A percentile compares a stretch with the other conserved stretches of the same genome.
Conservation (phyloP, 2,888 invertebrate genomes). For the Gnatocerus cornutus region DNA sequence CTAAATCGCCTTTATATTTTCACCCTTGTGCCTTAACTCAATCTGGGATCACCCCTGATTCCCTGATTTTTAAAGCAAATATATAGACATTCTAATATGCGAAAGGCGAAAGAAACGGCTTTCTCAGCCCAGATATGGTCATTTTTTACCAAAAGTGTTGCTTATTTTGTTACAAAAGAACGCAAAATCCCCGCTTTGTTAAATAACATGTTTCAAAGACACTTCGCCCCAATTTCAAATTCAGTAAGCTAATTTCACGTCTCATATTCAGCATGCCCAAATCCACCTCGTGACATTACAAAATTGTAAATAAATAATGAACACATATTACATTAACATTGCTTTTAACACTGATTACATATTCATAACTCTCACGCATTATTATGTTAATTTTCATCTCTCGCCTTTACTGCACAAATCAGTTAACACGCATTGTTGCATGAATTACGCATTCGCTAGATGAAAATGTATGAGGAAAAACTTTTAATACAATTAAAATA, state of each 20-base stretch:
- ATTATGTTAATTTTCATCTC: background rate
- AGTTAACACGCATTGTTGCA: no score
- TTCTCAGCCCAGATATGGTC: background rate
- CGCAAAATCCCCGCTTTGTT: no score
- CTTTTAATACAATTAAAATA: constrained; percentile 15
- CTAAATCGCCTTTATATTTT: constrained; percentile 32
- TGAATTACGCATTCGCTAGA: no score
- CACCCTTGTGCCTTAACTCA: constrained; percentile 30
- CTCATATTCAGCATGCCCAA: background rate
- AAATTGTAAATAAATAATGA: constrained; percentile 1
- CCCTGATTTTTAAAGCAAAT: constrained; percentile 34
- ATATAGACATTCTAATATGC: constrained; percentile 22
- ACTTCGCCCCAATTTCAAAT: no score
- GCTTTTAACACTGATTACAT: background rate
- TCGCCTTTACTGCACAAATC: background rate
- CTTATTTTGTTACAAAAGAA: no score
- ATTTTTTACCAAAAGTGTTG: constrained; percentile 6
- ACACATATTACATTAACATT: background rate
- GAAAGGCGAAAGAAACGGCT: background rate
- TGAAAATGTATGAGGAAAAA: constrained; percentile 1
- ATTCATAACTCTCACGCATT: background rate
- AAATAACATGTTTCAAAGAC: no score
- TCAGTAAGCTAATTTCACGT: background rate
- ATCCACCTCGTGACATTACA: background rate
- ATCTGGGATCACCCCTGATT: constrained; percentile 26